Evolutionary conservation across 2,888 invertebrate genomes (phyloP).

Genomic region (Eremobia ochroleuca): DNA sequence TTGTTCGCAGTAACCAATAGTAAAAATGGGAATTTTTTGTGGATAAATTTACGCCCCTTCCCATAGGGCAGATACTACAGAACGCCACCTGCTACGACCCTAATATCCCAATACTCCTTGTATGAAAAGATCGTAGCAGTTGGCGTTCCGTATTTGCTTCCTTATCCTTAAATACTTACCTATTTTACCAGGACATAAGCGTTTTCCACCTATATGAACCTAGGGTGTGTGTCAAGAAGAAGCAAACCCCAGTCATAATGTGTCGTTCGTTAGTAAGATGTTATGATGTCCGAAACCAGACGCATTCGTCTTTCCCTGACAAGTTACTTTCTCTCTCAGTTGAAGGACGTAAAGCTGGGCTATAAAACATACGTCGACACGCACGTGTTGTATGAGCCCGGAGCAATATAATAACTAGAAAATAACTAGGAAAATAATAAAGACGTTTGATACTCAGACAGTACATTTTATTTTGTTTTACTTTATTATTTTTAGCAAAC

Average conservation of each 20-base stretch:
- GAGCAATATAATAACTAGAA: too few relatives aligned
- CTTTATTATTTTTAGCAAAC: too few relatives aligned
- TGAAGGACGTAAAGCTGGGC: slow-evolving; percentile 60
- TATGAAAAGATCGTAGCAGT: too few relatives aligned
- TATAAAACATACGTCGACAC: slow-evolving; percentile 22
- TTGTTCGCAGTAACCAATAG: not conserved
- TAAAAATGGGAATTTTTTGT: too few relatives aligned
- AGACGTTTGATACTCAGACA: not conserved
- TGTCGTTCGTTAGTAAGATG: slow-evolving; percentile 2
- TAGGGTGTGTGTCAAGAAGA: not conserved
- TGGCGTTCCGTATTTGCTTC: too few relatives aligned
- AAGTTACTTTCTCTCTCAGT: slow-evolving; percentile 61
- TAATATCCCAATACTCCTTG: not conserved
- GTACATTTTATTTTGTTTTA: too few relatives aligned
- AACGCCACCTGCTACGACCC: not conserved
- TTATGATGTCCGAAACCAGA: slow-evolving; percentile 26
- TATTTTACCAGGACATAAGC: not conserved
- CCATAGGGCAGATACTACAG: not conserved
- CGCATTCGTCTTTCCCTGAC: slow-evolving; percentile 21
- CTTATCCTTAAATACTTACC: not conserved
- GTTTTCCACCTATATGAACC: too few relatives aligned
- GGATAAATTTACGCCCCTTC: not conserved
- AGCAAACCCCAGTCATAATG: not conserved
- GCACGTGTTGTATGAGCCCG: not conserved
- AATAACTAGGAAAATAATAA: not conserved